Percentiles rank a stretch among this genome's conserved stretches.
Evolutionary conservation across 2,888 invertebrate genomes (phyloP).

Genomic region (Hymenopus coronatus): DNA sequence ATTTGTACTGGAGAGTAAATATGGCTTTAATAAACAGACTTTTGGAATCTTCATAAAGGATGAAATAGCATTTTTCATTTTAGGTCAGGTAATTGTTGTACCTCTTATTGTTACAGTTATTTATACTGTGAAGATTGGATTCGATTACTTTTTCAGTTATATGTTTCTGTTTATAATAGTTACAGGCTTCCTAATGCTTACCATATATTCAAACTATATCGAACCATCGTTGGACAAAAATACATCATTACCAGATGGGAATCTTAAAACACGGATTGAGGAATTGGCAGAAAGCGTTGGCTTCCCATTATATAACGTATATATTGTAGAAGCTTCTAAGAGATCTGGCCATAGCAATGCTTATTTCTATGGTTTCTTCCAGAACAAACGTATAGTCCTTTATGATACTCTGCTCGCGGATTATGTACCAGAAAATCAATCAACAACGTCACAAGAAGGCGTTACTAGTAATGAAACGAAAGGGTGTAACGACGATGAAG

Average conservation of each 20-base stretch:
- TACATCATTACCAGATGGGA: slow-evolving; percentile 90
- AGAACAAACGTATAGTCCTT: slow-evolving; percentile 93
- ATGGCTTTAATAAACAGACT: slow-evolving; percentile 97
- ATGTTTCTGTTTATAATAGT: slow-evolving; percentile 89
- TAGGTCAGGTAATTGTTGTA: slow-evolving; percentile 71
- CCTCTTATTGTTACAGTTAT: slow-evolving; percentile 79
- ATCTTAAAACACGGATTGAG: slow-evolving; percentile 79
- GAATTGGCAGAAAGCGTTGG: slow-evolving; percentile 77
- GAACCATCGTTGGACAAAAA: slow-evolving; percentile 98
- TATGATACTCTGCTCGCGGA: slow-evolving; percentile 92
- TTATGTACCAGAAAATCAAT: slow-evolving; percentile 51
- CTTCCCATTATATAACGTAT: slow-evolving; percentile 91
- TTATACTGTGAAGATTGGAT: slow-evolving; percentile 83
- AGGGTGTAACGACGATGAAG: slow-evolving; percentile 87
- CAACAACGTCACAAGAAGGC: slow-evolving; percentile 46
- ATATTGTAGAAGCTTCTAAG: slow-evolving; percentile 94
- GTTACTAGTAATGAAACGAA: slow-evolving; percentile 46
- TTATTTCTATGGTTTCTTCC: slow-evolving; percentile 96
- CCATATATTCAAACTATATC: slow-evolving; percentile 91
- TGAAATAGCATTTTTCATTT: slow-evolving; percentile 77
- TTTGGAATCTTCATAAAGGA: slow-evolving; percentile 87
- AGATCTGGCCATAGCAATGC: slow-evolving; percentile 97
- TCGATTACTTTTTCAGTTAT: slow-evolving; percentile 93
- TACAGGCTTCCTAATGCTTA: slow-evolving; percentile 76
- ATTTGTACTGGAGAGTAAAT: slow-evolving; percentile 91